These are phyloP conservation scores for Notolabrus celidotus DNA, from an alignment of 2,797 vertebrate species.

Conservation along the genomic window DNA sequence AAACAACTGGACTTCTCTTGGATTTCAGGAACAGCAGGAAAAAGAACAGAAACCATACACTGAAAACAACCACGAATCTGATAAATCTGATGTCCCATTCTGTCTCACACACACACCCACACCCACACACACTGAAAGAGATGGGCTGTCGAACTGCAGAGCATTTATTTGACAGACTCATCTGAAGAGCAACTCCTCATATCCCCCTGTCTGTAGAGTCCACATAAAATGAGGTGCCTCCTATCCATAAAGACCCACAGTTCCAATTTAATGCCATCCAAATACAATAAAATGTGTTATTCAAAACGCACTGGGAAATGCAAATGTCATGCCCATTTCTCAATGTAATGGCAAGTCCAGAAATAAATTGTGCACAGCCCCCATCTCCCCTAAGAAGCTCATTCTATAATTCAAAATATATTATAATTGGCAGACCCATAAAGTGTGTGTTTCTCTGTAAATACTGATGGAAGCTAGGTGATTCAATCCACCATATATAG, in stretches of 20 bases:
- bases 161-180: conserved; percentile 24
- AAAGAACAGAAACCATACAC: neutral
- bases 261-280: conserved; percentile 44
- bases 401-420: conserved; percentile 75
- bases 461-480: conserved; percentile 67
- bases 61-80: neutral
- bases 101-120: neutral
- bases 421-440: conserved; percentile 74
- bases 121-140: neutral
- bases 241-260: conserved; percentile 35
- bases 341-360: conserved; percentile 58
- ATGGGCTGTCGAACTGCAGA: neutral
- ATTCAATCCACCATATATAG: conserved; percentile 75
- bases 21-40: too few species aligned
- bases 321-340: conserved; percentile 68
- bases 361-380: conserved; percentile 62
- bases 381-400: conserved; percentile 56
- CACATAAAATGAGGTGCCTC: conserved; percentile 17
- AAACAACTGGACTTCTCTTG: neutral
- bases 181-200: conserved; percentile 38
- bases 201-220: conserved; percentile 14
- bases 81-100: neutral
- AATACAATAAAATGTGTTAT: conserved; percentile 63
- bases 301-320: conserved; percentile 63
- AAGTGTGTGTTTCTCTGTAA: conserved; percentile 75